Conservation (phyloP, 2,113 vertebrate genomes). For the Ancistrus triradiatus region DNA sequence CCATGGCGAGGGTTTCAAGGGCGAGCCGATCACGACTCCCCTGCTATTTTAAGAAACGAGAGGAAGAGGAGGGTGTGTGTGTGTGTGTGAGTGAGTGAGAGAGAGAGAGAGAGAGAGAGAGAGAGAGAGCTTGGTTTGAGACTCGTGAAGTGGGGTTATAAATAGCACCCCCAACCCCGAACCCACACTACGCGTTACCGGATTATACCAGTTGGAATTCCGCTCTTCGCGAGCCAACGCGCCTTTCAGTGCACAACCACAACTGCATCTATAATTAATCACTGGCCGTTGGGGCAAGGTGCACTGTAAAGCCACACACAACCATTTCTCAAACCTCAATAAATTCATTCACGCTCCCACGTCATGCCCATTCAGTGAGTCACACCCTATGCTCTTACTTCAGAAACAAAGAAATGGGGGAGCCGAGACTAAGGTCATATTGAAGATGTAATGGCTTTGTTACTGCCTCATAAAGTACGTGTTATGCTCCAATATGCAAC, state of each 20-base stretch:
- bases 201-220: slow-evolving; percentile 18
- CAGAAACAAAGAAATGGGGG: no score
- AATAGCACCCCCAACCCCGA: slow-evolving; percentile 4
- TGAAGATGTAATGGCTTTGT: no score
- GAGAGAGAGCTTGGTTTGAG: slow-evolving; percentile 29
- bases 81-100: slow-evolving; percentile 23
- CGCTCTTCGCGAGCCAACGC: neutral
- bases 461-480: no score
- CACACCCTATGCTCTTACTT: no score
- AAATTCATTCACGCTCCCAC: neutral
- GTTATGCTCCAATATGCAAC: no score
- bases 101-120: slow-evolving; percentile 25
- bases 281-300: neutral
- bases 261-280: slow-evolving; percentile 2
- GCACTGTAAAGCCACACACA: neutral
- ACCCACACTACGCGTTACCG: neutral
- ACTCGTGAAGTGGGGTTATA: slow-evolving; percentile 1
- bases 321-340: neutral
- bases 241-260: slow-evolving; percentile 4
- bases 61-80: slow-evolving; percentile 28
- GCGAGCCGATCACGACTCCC: slow-evolving; percentile 50
- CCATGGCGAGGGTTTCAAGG: slow-evolving; percentile 45
- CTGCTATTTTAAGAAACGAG: slow-evolving; percentile 66
- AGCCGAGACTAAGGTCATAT: no score
- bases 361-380: no score